phyloP scores from a whole-genome alignment of 1,140 invertebrate species.

The Drosophila eugracilis region DNA sequence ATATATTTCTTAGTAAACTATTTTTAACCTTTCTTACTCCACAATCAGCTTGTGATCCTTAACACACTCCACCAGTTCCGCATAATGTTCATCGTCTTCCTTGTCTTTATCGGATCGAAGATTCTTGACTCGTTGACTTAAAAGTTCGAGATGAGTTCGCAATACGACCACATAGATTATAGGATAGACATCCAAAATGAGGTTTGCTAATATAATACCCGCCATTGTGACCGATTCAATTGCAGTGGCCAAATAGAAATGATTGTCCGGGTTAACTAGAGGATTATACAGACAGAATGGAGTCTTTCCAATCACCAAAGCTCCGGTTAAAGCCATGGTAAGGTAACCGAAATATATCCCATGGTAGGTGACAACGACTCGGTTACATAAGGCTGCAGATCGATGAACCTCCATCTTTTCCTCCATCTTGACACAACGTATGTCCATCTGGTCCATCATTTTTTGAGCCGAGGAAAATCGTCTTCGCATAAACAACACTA shows the following conservation, averaged over 20 bases:
- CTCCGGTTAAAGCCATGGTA: constrained; percentile 6
- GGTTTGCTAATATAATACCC: constrained; percentile 4
- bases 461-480: neutral
- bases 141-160: constrained; percentile 18
- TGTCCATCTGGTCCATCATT: constrained; percentile 37
- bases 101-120: constrained; percentile 22
- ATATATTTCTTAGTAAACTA: neutral
- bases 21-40: constrained; percentile 3
- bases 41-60: constrained; percentile 39
- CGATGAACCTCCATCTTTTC: constrained; percentile 12
- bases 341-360: constrained; percentile 9
- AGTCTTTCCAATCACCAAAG: constrained; percentile 12
- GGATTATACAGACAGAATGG: constrained; percentile 27
- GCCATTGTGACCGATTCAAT: constrained; percentile 4
- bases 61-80: constrained; percentile 29
- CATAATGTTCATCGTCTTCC: constrained; percentile 19
- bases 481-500: neutral
- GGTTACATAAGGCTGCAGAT: neutral
- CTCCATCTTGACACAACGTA: constrained; percentile 12
- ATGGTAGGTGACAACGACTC: constrained; percentile 8
- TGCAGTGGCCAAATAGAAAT: constrained; percentile 13
- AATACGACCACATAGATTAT: constrained; percentile 24
- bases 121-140: neutral
- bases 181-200: constrained; percentile 29
- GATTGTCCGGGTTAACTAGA: constrained; percentile 1